Evolutionary conservation across 2,113 vertebrate genomes (phyloP), one percentile per base, ranked within the genome.

Genomic region (Microcebus tavaratra): DNA sequence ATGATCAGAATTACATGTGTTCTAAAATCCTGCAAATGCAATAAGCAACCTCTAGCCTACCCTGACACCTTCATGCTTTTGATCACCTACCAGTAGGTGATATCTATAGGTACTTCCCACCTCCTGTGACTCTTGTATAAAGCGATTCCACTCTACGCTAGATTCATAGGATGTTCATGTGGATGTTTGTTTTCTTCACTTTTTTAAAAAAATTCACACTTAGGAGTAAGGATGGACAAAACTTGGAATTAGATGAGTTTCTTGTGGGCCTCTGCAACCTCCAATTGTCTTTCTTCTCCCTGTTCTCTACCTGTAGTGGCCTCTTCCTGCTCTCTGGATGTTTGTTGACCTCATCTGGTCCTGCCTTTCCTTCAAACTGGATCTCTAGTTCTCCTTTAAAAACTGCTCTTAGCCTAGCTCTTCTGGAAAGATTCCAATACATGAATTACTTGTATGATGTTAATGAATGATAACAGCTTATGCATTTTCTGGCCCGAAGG

Each of bases 381-480:
- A 63, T 88, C 11, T 88, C 34, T 91, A 85, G 20, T 23, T 67
- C 50, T 94, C 57, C 45, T 68, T 65, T 93, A n/a, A 95, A 95
- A 87, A 96, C 79, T 82, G 61, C 75, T 91, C 27, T 63, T 63
- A 95, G 79, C 25, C 45, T 55, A 89, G 34, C 94, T 90, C 42
- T 73, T 61, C 27, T 94, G 73, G 83, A 96, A 94, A 86, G 39
- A 75, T 42, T 88, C 82, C 73, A 91, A 61, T 27, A 65, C 68
- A 79, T 70, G 67, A 94, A 96, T 96, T 93, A 97, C 55, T 95
- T 73, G 61, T 31, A 34, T 50, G 76, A 94, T 96, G 50, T 95
- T 97, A 96, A 95, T 96, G 78, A 88, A 94, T 82, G 76, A 85
- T 59, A 96, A 53, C 75, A 94, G 85, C 15, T 92, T 67, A 87